These are phyloP conservation scores for Pagetopsis macropterus DNA, from an alignment of 2,797 vertebrate genomes.

Conservation along the genomic window DNA sequence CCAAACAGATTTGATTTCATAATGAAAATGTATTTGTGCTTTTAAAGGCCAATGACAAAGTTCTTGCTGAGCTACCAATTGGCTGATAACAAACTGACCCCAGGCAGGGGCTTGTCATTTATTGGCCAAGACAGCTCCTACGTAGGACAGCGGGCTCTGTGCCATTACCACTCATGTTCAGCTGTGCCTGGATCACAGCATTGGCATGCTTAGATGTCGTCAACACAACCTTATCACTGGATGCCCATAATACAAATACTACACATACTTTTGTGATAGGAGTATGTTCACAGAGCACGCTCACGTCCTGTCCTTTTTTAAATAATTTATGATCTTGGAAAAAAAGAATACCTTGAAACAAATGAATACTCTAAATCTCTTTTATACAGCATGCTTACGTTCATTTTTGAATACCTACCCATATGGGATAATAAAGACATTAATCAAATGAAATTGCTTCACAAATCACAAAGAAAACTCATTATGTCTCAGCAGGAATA, in stretches of 20 bases:
- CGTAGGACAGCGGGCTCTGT: conserved; percentile 27
- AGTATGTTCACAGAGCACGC: conserved; percentile 12
- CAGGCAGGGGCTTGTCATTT: conserved; percentile 30
- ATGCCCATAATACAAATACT: conserved; percentile 34
- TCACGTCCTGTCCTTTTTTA: background rate
- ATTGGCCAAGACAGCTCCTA: conserved; percentile 32
- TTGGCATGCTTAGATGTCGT: conserved; percentile 19
- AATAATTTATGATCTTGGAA: background rate
- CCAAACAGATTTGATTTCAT: conserved; percentile 38
- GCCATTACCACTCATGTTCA: conserved; percentile 36
- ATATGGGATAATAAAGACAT: background rate
- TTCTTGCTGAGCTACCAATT: conserved; percentile 56
- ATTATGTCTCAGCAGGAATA: background rate
- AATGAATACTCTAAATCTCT: conserved; percentile 2
- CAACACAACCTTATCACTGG: conserved; percentile 44
- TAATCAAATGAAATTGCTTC: conserved; percentile 6
- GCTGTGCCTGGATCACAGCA: conserved; percentile 40
- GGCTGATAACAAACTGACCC: conserved; percentile 47
- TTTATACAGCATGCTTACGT: background rate
- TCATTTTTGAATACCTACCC: conserved; percentile 5
- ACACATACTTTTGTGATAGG: conserved; percentile 23
- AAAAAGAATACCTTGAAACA: background rate
- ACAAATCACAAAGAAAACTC: background rate
- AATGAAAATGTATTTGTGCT: conserved; percentile 47
- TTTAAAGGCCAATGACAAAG: conserved; percentile 34